Percentiles rank a stretch among this genome's conserved stretches.
phyloP scores from a whole-genome alignment of 2,797 vertebrate species.

The Sarcophilus harrisii region DNA sequence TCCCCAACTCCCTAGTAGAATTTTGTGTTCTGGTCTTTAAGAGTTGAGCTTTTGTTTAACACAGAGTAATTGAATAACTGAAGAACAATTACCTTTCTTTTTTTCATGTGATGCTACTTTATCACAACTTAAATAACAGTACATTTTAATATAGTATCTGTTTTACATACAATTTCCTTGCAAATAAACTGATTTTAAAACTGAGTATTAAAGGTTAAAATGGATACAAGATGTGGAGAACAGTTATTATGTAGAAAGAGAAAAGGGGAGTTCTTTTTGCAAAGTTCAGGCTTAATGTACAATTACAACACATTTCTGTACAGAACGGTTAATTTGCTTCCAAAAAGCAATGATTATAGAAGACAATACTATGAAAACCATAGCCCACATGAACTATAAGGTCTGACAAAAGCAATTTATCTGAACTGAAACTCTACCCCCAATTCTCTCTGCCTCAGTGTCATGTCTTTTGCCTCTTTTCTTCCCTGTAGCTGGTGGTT shows the following conservation, averaged over 20 bases:
- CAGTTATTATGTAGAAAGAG: constrained; percentile 92
- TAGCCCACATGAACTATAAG: constrained; percentile 6
- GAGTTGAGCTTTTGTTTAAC: neutral
- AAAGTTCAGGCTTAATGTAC: constrained; percentile 97
- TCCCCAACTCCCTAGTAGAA: neutral
- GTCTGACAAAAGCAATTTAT: constrained; percentile 43
- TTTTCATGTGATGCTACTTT: constrained; percentile 99
- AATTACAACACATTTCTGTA: constrained; percentile 97
- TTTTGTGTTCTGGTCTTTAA: neutral
- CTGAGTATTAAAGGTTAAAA: constrained; percentile 99
- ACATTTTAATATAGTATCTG: constrained; percentile 99
- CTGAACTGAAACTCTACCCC: neutral
- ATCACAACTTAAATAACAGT: constrained; percentile 99
- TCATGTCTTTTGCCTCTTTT: neutral
- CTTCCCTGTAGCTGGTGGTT: neutral
- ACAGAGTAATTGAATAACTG: constrained; percentile 6
- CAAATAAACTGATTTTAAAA: constrained; percentile 99
- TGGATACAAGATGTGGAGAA: constrained; percentile 93
- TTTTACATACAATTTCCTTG: constrained; percentile 99
- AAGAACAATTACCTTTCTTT: neutral
- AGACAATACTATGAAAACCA: constrained; percentile 25
- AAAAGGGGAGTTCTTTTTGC: constrained; percentile 89
- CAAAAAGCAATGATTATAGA: neutral
- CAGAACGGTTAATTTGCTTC: constrained; percentile 86
- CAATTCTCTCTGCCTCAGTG: neutral